Conservation (phyloP, 2,888 invertebrate species). For the Latheticus oryzae region DNA sequence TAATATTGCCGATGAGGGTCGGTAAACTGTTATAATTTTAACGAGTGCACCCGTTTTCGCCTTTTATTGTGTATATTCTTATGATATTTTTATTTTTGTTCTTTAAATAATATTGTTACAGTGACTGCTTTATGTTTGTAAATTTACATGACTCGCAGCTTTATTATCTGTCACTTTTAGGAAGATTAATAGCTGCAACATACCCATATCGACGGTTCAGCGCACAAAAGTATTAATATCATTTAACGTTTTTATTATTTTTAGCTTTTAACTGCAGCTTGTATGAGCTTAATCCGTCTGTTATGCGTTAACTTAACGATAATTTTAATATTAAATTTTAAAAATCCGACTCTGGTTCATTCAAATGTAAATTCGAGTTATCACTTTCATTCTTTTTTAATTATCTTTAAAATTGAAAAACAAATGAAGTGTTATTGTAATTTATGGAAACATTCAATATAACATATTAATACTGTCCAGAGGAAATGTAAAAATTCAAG, state of each 20-base stretch:
- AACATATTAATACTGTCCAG: slow-evolving; percentile 64
- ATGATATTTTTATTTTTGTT: slow-evolving; percentile 50
- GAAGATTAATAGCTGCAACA: slow-evolving; percentile 50
- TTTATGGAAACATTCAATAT: slow-evolving; percentile 58
- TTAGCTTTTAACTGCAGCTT: slow-evolving; percentile 43
- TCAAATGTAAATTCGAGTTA: no score
- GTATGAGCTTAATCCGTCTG: no score
- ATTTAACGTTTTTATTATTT: slow-evolving; percentile 49
- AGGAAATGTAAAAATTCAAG: slow-evolving; percentile 63
- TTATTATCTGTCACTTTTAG: slow-evolving; percentile 62
- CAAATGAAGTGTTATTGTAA: slow-evolving; percentile 62
- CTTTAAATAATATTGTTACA: slow-evolving; percentile 60
- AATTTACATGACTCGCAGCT: slow-evolving; percentile 58
- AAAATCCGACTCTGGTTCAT: no score
- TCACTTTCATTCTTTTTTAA: slow-evolving; percentile 16
- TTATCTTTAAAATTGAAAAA: slow-evolving; percentile 27
- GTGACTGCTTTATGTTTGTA: slow-evolving; percentile 60
- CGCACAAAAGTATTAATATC: slow-evolving; percentile 54
- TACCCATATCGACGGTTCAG: slow-evolving; percentile 50
- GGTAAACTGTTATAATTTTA: slow-evolving; percentile 57
- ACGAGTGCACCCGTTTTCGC: slow-evolving; percentile 59
- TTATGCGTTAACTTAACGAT: no score
- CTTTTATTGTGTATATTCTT: slow-evolving; percentile 59
- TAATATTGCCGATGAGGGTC: slow-evolving; percentile 58
- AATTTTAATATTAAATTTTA: no score